Evolutionary conservation across 2,888 invertebrate genomes (phyloP).

Genomic region (Polydesmus complanatus): DNA sequence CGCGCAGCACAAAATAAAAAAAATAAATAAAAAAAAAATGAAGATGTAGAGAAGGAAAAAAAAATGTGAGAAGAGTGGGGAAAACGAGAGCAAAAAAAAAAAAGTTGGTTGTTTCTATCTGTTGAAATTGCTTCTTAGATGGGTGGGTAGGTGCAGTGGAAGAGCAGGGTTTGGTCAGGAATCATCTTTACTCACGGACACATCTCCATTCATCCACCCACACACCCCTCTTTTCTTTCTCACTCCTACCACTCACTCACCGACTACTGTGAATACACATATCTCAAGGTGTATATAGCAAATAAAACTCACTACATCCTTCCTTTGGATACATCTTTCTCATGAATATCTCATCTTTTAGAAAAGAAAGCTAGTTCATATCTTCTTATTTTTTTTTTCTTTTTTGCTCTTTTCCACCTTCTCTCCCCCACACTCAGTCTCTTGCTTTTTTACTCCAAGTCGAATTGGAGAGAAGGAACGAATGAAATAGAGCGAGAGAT

Average conservation of each 20-base stretch:
- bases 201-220: no score
- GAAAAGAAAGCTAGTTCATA: not conserved
- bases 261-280: not conserved
- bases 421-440: no score
- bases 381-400: not conserved
- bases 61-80: conserved; percentile 5
- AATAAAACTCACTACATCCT: not conserved
- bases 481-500: not conserved
- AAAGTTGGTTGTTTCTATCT: not conserved
- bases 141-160: no score
- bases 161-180: not conserved
- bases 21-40: no score
- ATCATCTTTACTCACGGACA: not conserved
- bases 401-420: not conserved
- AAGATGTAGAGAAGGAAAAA: no score
- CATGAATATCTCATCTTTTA: not conserved
- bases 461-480: no score
- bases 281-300: not conserved
- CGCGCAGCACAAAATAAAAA: no score
- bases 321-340: not conserved
- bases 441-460: not conserved
- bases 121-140: not conserved
- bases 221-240: not conserved
- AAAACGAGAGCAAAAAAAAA: not conserved
- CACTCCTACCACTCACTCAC: not conserved